Evolutionary conservation across 2,888 invertebrate genomes (phyloP), one percentile per base, ranked within the genome.

Genomic region (Eristalis tenax): DNA sequence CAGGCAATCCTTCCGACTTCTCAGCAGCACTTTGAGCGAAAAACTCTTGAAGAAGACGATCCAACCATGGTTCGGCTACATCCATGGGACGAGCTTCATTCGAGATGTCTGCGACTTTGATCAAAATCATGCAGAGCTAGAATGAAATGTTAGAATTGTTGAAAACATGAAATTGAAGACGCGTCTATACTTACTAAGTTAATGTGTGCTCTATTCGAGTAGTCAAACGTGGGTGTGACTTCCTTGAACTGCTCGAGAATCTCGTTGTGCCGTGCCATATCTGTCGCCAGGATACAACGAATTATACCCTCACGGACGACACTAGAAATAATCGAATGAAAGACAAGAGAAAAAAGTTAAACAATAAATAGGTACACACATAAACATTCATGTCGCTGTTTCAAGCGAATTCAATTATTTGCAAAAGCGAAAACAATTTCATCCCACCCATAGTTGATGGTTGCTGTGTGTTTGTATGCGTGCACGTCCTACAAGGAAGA

Each of bases 21-120:
- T 97, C 97, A 4, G 96, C 95, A 89, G 97, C 97, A 92, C 96
- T 96, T 92, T 96, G 96, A 89, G 96, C 96, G 92, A 96, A 96
- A 91, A 96, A 96, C 92, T 96, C 95, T 92, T 94, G 93, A 70
- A 93, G 90, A 59, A 97, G 94, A 81, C 96, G 95, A 91, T 97
- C 97, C 86, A 97, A 92, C 97, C 97, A 97, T 0, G 96, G 96
- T 89, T 97, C 97, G 2, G 97, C 97, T 10, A 97, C 96, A 90
- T 96, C 96, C 95, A 97, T 95, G 28, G 97, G 97, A 75, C 97
- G 93, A 0, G 96, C 96, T 93, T 97, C 97, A 92, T 97, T 97
- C 82, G 97, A 97, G 90, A 97, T 97, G 92, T 97, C 97, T 32
- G 97, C 96, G 82, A 96, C 96, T 94, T 97, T 97, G 91, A 97